Conservation (phyloP, 2,113 vertebrate genomes). For the Lontra canadensis region DNA sequence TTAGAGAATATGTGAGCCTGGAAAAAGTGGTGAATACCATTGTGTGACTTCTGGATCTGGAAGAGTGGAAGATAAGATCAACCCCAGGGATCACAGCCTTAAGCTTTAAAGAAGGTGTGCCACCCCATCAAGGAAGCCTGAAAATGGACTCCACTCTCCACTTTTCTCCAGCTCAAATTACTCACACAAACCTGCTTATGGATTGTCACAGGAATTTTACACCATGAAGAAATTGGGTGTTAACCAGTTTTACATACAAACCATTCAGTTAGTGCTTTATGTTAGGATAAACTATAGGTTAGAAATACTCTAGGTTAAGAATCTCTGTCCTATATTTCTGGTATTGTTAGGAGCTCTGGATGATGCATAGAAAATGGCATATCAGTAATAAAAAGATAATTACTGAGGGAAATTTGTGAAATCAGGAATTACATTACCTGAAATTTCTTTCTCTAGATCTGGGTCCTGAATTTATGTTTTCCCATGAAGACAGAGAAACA, state of each 20-base stretch:
- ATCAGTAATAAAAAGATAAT: neutral
- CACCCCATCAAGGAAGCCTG: neutral
- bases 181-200: neutral
- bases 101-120: neutral
- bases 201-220: neutral
- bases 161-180: neutral
- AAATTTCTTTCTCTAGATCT: neutral
- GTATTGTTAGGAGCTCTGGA: neutral
- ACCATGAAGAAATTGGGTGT: neutral
- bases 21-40: neutral
- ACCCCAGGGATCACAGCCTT: neutral
- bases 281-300: neutral
- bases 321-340: neutral
- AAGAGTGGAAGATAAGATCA: neutral
- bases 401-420: neutral
- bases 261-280: neutral
- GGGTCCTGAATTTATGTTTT: neutral
- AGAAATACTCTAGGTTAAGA: neutral
- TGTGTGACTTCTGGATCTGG: neutral
- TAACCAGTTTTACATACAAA: neutral
- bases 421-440: neutral
- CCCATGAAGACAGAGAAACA: neutral
- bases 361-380: neutral
- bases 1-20: neutral
- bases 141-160: neutral